Conservation (phyloP, 2,113 vertebrate genomes). For the Nothocercus julius region DNA sequence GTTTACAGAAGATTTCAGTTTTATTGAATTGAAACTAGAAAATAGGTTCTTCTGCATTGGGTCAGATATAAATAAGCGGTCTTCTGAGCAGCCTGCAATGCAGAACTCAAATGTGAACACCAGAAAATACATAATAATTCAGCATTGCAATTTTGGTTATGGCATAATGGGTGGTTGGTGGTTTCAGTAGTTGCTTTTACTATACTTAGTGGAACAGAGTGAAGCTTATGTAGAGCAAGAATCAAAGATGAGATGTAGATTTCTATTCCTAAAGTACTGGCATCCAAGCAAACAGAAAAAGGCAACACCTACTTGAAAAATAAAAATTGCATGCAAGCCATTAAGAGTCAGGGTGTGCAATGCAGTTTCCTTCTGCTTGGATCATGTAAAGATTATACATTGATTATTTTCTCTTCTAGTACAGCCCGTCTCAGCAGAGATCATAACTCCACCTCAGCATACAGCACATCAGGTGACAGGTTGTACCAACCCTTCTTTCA, state of each 20-base stretch:
- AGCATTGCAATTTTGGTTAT: background rate
- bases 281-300: background rate
- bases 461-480: background rate
- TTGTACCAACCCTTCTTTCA: background rate
- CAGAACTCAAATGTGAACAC: background rate
- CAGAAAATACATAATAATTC: background rate
- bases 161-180: background rate
- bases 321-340: background rate
- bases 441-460: fast-evolving
- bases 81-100: background rate
- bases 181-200: background rate
- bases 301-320: background rate
- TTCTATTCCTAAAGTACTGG: background rate
- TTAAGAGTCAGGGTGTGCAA: background rate
- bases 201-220: background rate
- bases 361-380: background rate
- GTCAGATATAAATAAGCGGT: background rate
- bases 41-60: background rate
- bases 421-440: background rate
- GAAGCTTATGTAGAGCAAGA: background rate
- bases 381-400: fast-evolving
- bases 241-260: background rate
- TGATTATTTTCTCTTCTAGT: background rate
- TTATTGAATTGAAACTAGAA: background rate
- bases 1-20: background rate